These are phyloP conservation scores for Fulica atra DNA, from an alignment of 2,113 vertebrate species.

Conservation along the genomic window DNA sequence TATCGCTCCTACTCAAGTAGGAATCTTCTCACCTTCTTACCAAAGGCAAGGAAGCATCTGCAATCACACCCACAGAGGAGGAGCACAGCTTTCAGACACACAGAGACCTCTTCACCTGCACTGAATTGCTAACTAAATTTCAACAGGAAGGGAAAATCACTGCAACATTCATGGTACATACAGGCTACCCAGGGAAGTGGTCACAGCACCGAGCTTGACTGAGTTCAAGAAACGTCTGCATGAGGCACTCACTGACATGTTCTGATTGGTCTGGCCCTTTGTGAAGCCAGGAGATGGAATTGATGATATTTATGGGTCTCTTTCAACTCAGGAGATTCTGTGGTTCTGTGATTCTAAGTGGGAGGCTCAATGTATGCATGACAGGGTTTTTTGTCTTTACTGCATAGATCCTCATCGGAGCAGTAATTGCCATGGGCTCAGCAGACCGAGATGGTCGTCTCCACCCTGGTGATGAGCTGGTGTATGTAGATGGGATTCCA, in stretches of 20 bases:
- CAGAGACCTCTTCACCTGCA: background rate
- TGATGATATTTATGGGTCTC: too few species aligned
- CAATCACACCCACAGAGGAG: background rate
- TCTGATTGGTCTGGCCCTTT: too few species aligned
- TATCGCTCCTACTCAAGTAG: background rate
- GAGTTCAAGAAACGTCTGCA: too few species aligned
- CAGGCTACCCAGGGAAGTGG: too few species aligned
- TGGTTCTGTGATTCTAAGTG: background rate
- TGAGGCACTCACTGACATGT: too few species aligned
- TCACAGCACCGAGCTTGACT: too few species aligned
- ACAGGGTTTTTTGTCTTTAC: background rate
- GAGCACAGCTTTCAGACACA: background rate
- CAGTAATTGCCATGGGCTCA: conserved; percentile 96
- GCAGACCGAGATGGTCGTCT: conserved; percentile 94
- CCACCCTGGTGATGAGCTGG: conserved; percentile 93
- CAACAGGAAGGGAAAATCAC: background rate
- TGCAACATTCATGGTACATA: background rate
- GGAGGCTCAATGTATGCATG: background rate
- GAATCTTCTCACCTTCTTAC: background rate
- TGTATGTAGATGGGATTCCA: conserved; percentile 93
- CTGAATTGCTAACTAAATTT: background rate
- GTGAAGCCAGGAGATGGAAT: too few species aligned
- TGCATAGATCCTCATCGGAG: conserved; percentile 92
- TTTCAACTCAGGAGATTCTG: too few species aligned
- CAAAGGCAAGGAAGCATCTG: background rate